Evolutionary conservation across 2,888 invertebrate genomes (phyloP), one percentile per base, ranked within the genome.

Genomic region (Ophion costatus): DNA sequence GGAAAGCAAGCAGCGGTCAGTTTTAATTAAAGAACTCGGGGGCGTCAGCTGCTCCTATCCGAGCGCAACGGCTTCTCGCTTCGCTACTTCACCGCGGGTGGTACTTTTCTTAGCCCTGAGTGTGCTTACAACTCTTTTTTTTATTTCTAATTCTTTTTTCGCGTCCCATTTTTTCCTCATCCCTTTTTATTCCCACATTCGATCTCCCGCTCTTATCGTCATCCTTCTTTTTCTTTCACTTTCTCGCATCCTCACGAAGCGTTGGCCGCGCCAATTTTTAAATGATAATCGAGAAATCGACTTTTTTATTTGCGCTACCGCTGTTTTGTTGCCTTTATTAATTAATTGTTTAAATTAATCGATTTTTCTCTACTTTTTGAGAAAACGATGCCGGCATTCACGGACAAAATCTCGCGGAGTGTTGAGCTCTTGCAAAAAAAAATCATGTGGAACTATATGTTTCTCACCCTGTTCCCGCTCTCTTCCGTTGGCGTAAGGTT

Each of bases 1-100:
- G 90, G 91, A 90, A 91, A 89, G 90, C 90, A 73, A 78, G 84
- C 87, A 90, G 90, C 90, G 92, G 92, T 91, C 92, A 92, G 91
- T 92, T 92, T 92, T 92, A 92, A 92, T 92, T 92, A 92, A 92
- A 92, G 92, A 92, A 92, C 91, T 92, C 91, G 90, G 77, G 75
- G 84, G 91, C 92, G 92, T 92, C 92, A 92, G 92, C 92, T 92
- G 92, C 90, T 91, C 88, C 89, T 88, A 89, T 89, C 90, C 80
- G 80, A 66, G 80, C 71, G 79, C 89, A 90, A 89, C 89, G 89
- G 87, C 88, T 89, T 90, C 89, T 88, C 87, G 87, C 84, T 77
- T 76, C 75, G 73, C 80, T 83, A 75, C 85, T 75, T 80, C 66
- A 67, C 73, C 80, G 59, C 66, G 74, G 57, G 45, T 80, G 64